Base-by-base conservation (phyloP, 2,113 vertebrate species). In the Seriola quinqueradiata region DNA sequence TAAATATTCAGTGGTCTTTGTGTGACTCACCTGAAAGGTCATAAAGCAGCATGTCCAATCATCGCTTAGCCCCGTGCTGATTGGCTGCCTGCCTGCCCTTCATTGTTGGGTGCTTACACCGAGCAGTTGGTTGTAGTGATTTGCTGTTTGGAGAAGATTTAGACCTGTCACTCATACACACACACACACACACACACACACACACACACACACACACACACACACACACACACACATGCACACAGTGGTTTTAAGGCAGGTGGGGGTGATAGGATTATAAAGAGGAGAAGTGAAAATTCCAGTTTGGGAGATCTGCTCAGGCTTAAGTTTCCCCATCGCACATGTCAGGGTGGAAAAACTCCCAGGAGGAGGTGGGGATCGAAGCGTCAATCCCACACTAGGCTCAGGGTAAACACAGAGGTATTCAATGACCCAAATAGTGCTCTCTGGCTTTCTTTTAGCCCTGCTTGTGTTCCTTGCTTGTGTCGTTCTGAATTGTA, bases 111-210 rank as follows among this genome's bases (percentile, higher is more conserved):
- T 75, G 83, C 81, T 84, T 83, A 89, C 42, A 67, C 71, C 44
- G 59, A 88, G 75, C 78, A 81, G 61, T 90, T 72, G 75, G 88
- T 58, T 90, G 82, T 64, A 76, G 86, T 82, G 88, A 85, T 92
- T 91, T 86, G 77, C 84, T 94, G 90, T 96, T 95, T 95, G 89
- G 83, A 92, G 83, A 93, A 75, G 91, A 87, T 87, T 96, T 95
- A 93, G 77, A 84, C 79, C 88, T 95, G 95, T 94, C 93, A 90
- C 83, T 88, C 67, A 65, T 77, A 73, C 69, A 46, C 60, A 58
- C 75, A 86, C 83, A 61, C 75, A 28, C 28, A 28, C 28, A 28
- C 28, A 28, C 28, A 28, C 28, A 2, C 28, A 28, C 25, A 28
- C 25, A 28, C 25, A 28, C 28, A 28, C 28, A 28, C 28, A 28